These are phyloP conservation scores for Beaufortia kweichowensis DNA, from an alignment of 2,113 vertebrate species.

Conservation along the genomic window DNA sequence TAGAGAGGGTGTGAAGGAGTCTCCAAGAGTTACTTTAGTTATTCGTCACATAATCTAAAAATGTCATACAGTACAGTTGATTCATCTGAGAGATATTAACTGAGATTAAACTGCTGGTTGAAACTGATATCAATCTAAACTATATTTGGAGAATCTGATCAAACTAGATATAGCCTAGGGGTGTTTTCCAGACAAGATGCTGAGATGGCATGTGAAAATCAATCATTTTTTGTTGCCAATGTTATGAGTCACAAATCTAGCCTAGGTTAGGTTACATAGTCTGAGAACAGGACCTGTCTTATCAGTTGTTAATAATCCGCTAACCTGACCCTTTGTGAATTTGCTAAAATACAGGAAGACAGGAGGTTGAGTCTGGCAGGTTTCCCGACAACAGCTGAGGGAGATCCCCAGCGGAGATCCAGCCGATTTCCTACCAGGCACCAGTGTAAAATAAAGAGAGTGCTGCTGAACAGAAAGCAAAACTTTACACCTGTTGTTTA, in stretches of 20 bases:
- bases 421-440: constrained; percentile 38
- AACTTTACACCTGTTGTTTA: background rate
- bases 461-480: background rate
- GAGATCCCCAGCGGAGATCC: constrained; percentile 51
- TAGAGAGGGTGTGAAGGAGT: background rate
- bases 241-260: constrained; percentile 1
- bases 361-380: constrained; percentile 10
- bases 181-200: constrained; percentile 28
- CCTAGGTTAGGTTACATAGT: background rate
- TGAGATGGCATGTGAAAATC: background rate
- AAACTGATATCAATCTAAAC: background rate
- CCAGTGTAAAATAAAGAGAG: background rate
- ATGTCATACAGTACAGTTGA: no score
- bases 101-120: background rate
- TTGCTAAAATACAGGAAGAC: constrained; percentile 38
- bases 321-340: constrained; percentile 5
- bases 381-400: constrained; percentile 53
- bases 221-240: background rate
- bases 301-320: background rate
- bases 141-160: background rate
- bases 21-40: background rate
- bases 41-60: background rate
- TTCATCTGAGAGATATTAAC: no score
- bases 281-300: background rate
- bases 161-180: constrained; percentile 1